Base-by-base conservation (phyloP, 2,113 vertebrate species). In the Phyllostomus hastatus region DNA sequence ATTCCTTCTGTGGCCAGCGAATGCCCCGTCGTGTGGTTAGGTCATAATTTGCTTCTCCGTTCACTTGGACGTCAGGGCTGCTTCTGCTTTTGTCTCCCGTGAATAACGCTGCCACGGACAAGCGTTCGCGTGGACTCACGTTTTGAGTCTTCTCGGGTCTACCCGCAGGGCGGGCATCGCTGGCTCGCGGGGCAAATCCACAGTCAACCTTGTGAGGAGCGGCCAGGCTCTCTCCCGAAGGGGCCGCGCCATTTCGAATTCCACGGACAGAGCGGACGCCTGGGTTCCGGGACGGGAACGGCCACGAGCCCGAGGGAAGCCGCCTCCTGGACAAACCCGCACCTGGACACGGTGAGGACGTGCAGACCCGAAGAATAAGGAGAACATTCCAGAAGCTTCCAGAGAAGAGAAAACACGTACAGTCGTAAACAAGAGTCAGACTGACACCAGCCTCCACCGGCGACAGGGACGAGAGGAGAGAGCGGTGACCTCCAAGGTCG, bases 151-250 rank as follows among this genome's bases (percentile, higher is more conserved):
- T 50, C 24, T 24, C 7, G 33, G 24, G 66, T 19, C 66, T 31
- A 11, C 16, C n/a, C n/a, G n/a, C 38, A 12, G 64, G 66, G 24
- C 16, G 2, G n/a, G 83, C 57, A 28, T 2, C 28, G 15, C 66
- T 38, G 50, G 24, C n/a, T 54, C 66, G 38, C 0, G 4, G 20
- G n/a, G n/a, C 12, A 14, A 41, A 46, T 35, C 46, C 82, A 84
- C 1, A 6, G 1, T 28, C 12, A 1, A 69, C 5, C 33, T 59
- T 59, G 2, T 10, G 57, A 59, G 24, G 57, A 10, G 4, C 3
- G 24, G 57, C 57, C 57, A 1, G 24, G 57, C 22, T 59, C 26
- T 59, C 24, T 59, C 57, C 15, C 24, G 24, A 26, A 59, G 57
- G 4, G 22, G 57, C 57, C 15, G 24, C 57, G 10, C 57, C 57